Base-by-base conservation (phyloP, 1,140 invertebrate genomes). In the Cepaea nemoralis region DNA sequence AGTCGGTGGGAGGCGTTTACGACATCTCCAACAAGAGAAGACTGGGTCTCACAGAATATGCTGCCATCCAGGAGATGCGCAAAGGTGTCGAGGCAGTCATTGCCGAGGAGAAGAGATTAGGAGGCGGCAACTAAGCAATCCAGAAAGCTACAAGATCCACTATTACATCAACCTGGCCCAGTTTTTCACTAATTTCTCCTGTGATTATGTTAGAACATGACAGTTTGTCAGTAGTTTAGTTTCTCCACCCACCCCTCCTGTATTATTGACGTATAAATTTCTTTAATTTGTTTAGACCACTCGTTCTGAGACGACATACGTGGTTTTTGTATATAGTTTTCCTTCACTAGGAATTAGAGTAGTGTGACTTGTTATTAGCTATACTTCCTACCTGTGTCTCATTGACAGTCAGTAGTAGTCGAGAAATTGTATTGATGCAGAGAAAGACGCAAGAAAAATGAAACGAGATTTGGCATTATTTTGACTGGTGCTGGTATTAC, bases 51-150 rank as follows among this genome's bases (percentile, higher is more conserved):
- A 84, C 85, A 42, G 89, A 90, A 84, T 85, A 87, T 77, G 83
- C 89, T 35, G 87, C 88, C 78, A 85, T 90, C 22, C 82, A 86
- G 70, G 87, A 89, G 75, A 88, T 90, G 88, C 86, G 83, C 31
- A 81, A 76, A 24, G 89, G 89, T 24, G 87, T 90, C 3, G 85
- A 88, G 45, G 84, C 80, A 12, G 80, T 87, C 55, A 86, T 89
- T 59, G 98, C 92, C 92, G 98, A 93, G 97, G 98, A 75, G 98
- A 97, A 84, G 98, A 97, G 81, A 95, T 98, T 85, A 95, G 97
- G 70, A 10, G 81, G 83, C 33, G 75, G 48, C 1, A 39, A 39
- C 22, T 71, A 71, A 63, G 33, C 33, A 27, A 6, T 31, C n/a
- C n/a, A n/a, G n/a, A n/a, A n/a, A n/a, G n/a, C n/a, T n/a, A n/a